Base-by-base conservation (phyloP, 2,888 invertebrate species). In the Slavum lentiscoides region DNA sequence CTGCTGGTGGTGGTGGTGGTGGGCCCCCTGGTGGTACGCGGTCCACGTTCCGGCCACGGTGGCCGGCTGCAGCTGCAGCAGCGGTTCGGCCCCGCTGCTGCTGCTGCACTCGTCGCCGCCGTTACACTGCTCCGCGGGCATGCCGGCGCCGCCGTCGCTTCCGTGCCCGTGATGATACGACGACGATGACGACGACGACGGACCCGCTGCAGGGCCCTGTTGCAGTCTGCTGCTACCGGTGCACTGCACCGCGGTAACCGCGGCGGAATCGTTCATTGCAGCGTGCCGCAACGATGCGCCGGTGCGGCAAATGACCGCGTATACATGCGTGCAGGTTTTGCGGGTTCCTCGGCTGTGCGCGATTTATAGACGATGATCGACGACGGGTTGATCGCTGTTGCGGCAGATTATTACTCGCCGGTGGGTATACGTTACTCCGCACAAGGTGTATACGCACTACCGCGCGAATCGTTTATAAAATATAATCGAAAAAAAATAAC, bases 261-360 rank as follows among this genome's bases (percentile, higher is more conserved):
- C 58, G 58, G 55, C 80, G 6, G 80, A 23, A 9, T 80, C 80
- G 58, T 80, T 80, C 80, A 80, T 80, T n/a, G n/a, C 13, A 15
- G 17, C 37, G 64, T 66, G 17, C 43, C 19, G 49, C n/a, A 13
- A 7, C 4, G 1, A 30, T 30, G 43, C 8, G n/a, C 49, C 5
- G 30, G 15, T n/a, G 55, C 55, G 19, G 11, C n/a, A 9, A n/a
- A 0, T 0, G 43, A 3, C 11, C n/a, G 21, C 43, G 66, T 43
- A 30, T 3, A 30, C 23, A n/a, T 30, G 1, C 30, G 30, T 30
- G 30, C 30, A 30, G 30, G 30, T 30, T 30, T 4, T 30, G 30
- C 30, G 4, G 30, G 30, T 30, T 30, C 30, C 30, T 1, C 30
- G 30, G 30, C 30, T 30, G 30, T 30, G 30, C 30, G 4, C 2